phyloP scores from a whole-genome alignment of 2,113 vertebrate genomes.

The Polypterus senegalus region DNA sequence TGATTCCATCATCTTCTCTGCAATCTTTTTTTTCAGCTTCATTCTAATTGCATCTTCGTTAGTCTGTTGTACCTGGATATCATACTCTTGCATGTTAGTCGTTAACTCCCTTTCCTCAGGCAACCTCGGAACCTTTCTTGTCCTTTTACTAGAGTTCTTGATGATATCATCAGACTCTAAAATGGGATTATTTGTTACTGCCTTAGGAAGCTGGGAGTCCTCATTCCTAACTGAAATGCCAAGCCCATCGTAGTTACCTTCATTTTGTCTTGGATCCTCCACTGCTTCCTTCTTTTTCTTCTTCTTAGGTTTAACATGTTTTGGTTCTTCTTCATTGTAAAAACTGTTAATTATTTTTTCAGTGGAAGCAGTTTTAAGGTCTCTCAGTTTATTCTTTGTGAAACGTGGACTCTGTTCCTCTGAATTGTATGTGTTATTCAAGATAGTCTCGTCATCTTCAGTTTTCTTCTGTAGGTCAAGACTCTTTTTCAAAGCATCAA shows the following conservation, averaged over 20 bases:
- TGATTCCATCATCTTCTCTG: constrained; percentile 40
- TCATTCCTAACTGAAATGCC: constrained; percentile 27
- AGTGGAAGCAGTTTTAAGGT: constrained; percentile 27
- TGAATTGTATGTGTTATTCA: constrained; percentile 48
- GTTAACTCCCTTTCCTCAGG: constrained; percentile 47
- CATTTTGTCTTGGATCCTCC: constrained; percentile 33
- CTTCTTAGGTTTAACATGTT: constrained; percentile 43
- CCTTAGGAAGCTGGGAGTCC: constrained; percentile 25
- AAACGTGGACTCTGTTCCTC: constrained; percentile 56
- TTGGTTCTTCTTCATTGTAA: constrained; percentile 36
- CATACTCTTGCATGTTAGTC: constrained; percentile 58
- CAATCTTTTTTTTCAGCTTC: constrained; percentile 52
- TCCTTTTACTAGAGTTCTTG: constrained; percentile 38
- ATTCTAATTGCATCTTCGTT: constrained; percentile 57
- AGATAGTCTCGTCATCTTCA: constrained; percentile 52
- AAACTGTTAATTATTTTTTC: constrained; percentile 54
- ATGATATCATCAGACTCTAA: constrained; percentile 30
- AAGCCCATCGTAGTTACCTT: constrained; percentile 26
- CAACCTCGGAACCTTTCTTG: constrained; percentile 33
- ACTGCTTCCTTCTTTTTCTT: constrained; percentile 32
- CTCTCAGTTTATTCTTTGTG: constrained; percentile 58
- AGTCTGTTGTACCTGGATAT: constrained; percentile 44
- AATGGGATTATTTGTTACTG: constrained; percentile 25
- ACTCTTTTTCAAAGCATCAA: constrained; percentile 58
- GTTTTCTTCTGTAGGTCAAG: constrained; percentile 54